A percentile compares a stretch with the other conserved stretches of the same genome.
phyloP scores from a whole-genome alignment of 1,140 invertebrate species.

The Trigoniulus corallinus region DNA sequence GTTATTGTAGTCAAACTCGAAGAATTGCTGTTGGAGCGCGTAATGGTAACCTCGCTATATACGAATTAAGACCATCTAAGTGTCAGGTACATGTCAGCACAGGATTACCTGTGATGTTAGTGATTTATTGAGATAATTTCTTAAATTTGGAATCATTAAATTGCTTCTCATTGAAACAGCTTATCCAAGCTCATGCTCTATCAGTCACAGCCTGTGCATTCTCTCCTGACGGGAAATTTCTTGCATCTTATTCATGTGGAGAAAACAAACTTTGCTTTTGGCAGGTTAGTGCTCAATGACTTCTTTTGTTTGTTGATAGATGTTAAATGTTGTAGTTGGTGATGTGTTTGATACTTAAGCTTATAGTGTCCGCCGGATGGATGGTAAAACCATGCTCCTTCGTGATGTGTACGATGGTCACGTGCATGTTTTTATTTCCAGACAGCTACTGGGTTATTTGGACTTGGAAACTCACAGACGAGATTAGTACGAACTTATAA shows the following conservation, averaged over 20 bases:
- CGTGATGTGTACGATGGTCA: no score
- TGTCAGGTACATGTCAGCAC: no score
- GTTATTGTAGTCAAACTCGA: conserved; percentile 76
- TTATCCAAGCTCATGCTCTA: conserved; percentile 65
- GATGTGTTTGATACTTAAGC: no score
- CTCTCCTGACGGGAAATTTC: conserved; percentile 90
- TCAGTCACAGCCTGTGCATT: conserved; percentile 85
- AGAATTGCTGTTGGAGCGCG: conserved; percentile 91
- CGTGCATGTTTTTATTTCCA: conserved; percentile 25
- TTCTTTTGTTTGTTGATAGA: no score
- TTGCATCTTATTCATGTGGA: conserved; percentile 86
- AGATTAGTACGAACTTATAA: conserved; percentile 85
- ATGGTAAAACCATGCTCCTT: no score
- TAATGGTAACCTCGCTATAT: conserved; percentile 79
- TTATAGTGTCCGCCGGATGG: no score
- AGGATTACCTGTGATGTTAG: conserved; percentile 6
- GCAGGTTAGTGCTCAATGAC: conserved; percentile 53
- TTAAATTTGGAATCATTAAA: neutral
- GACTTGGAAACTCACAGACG: conserved; percentile 74
- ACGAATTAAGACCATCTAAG: conserved; percentile 85
- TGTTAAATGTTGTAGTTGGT: no score
- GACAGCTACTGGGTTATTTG: conserved; percentile 69
- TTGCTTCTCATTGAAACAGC: conserved; percentile 28
- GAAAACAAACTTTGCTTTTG: conserved; percentile 95
- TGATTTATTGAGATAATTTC: no score